Evolutionary conservation across 2,888 invertebrate species (phyloP), one percentile per base, ranked within the genome.

Genomic region (Falcaria lacertinaria): DNA sequence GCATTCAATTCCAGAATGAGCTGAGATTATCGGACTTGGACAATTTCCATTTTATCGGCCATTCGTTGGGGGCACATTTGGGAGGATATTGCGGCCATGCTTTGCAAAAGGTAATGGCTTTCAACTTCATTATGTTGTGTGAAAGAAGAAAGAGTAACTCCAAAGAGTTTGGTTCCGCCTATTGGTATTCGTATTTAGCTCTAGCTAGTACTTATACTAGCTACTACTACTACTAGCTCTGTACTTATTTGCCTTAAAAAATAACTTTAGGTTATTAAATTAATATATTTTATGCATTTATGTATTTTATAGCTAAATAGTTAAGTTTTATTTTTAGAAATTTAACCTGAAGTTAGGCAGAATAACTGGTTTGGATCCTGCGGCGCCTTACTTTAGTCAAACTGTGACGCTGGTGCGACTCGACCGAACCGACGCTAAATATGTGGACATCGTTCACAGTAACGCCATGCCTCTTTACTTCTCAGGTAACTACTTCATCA

Each of bases 401-500:
- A 95, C 96, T 0, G 93, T 94, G 33, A 91, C 93, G 0, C 89
- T 94, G 45, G 96, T 98, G 0, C 92, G 97, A 0, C 86, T 98
- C 37, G 97, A 98, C 72, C 92, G 94, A 2, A 91, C 94, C 0
- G 98, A 98, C 67, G 98, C 98, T 0, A 89, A 92, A 48, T 98
- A 94, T 71, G 98, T 98, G 0, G 97, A 97, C 65, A 92, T 96
- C 14, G 94, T 98, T 52, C 98, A 98, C 74, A 96, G 96, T 3
- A 97, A 98, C 71, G 94, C 94, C 0, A 92, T 92, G 74, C 94
- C 94, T 4, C 91, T 96, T 57, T 94, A 96, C 58, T 92, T 78
- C 47, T 80, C 83, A 62, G 85, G 85, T 83, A 64, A 28, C 8
- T 28, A 7, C 3, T 19, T 4, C 19, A 19, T 6, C 19, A 3